These are phyloP conservation scores for Magallana angulata DNA, from an alignment of 1,140 invertebrate genomes.

Conservation along the genomic window DNA sequence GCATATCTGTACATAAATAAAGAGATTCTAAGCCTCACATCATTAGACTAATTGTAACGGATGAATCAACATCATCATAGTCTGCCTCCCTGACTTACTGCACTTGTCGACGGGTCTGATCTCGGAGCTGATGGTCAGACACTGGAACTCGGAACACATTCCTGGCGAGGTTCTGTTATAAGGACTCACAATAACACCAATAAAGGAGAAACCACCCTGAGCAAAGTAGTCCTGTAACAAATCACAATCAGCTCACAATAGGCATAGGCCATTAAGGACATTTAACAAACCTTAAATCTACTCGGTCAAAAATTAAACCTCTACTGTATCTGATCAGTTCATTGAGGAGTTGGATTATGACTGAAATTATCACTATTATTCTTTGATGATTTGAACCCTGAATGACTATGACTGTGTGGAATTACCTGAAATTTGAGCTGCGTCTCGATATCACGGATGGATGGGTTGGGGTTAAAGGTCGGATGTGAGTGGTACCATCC, in stretches of 20 bases:
- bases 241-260: neutral
- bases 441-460: conserved; percentile 88
- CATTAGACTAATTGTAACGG: neutral
- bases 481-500: conserved; percentile 99
- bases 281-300: too few relatives aligned
- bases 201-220: conserved; percentile 81
- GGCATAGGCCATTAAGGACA: too few relatives aligned
- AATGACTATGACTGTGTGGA: neutral
- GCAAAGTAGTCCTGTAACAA: conserved; percentile 82
- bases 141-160: conserved; percentile 70
- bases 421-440: conserved; percentile 81
- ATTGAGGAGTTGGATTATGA: too few relatives aligned
- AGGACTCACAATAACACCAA: conserved; percentile 83
- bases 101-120: conserved; percentile 58
- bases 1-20: conserved; percentile 64
- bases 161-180: conserved; percentile 75
- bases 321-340: too few relatives aligned
- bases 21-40: neutral
- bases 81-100: conserved; percentile 63
- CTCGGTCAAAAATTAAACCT: too few relatives aligned
- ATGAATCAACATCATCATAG: neutral
- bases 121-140: conserved; percentile 72
- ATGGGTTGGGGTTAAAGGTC: conserved; percentile 91
- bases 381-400: neutral
- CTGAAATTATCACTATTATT: too few relatives aligned